Percentiles rank a stretch among this genome's conserved stretches.
phyloP scores from a whole-genome alignment of 2,113 vertebrate species.

The Canis aureus region DNA sequence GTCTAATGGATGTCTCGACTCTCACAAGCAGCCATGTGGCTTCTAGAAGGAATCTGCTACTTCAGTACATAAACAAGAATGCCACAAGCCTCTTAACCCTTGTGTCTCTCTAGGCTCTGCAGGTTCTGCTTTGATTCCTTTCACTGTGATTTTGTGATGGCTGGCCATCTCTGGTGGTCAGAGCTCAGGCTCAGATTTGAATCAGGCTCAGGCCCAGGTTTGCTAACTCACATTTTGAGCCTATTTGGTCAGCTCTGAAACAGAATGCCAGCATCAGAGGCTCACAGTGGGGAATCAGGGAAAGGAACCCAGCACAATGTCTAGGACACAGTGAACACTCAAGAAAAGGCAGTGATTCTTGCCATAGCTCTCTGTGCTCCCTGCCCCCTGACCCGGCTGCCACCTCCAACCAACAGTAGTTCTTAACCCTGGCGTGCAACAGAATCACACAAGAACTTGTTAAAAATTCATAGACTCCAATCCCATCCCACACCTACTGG shows the following conservation, averaged over 20 bases:
- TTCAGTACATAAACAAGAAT: conserved; percentile 71
- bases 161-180: background rate
- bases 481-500: background rate
- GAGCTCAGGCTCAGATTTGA: background rate
- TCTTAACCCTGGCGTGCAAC: too few relatives aligned
- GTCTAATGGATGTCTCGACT: conserved; percentile 73
- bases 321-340: background rate
- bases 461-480: background rate
- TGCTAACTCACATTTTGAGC: background rate
- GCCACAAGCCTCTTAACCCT: conserved; percentile 34
- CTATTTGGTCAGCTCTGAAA: conserved; percentile 34
- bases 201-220: background rate
- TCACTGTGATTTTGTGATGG: background rate
- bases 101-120: background rate
- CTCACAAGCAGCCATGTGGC: conserved; percentile 42
- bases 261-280: background rate
- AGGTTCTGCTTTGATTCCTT: background rate
- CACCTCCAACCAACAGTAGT: too few relatives aligned
- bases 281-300: background rate
- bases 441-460: too few relatives aligned
- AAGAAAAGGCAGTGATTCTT: background rate
- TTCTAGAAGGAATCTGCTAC: conserved; percentile 73
- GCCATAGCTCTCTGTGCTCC: too few relatives aligned
- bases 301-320: background rate
- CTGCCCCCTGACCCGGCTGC: background rate